Conservation (phyloP, 2,113 vertebrate species). For the Neolamprologus cancellatus region DNA sequence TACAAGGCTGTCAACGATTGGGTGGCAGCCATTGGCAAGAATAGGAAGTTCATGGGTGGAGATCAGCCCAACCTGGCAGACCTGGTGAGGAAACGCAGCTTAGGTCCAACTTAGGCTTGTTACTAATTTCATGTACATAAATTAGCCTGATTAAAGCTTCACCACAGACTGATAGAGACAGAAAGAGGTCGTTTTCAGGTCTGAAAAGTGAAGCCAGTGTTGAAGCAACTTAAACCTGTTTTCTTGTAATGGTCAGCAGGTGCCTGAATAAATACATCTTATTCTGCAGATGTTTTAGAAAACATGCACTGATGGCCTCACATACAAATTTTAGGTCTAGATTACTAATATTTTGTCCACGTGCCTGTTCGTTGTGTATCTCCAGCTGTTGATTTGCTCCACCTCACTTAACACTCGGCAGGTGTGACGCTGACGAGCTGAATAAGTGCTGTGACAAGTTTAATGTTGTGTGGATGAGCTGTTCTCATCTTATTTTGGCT, state of each 20-base stretch:
- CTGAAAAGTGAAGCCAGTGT: neutral
- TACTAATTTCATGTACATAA: neutral
- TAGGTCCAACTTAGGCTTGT: neutral
- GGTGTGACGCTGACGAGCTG: neutral
- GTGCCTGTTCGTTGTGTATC: neutral
- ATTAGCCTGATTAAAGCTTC: neutral
- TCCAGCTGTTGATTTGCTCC: neutral
- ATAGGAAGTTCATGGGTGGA: constrained; percentile 90
- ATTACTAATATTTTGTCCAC: neutral
- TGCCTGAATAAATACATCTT: neutral
- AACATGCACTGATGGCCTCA: neutral
- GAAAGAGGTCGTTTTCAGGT: accelerated
- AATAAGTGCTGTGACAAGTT: neutral
- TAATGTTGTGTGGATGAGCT: neutral
- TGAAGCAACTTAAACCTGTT: neutral
- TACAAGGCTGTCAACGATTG: constrained; percentile 88
- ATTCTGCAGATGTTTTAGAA: neutral
- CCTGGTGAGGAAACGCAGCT: constrained; percentile 72
- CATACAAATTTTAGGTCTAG: neutral
- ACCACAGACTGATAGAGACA: neutral
- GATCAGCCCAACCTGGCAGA: constrained; percentile 88
- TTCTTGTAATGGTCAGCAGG: neutral
- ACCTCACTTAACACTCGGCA: neutral
- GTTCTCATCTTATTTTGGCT: neutral
- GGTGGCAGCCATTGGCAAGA: constrained; percentile 85